Percentiles rank a stretch among this genome's conserved stretches.
These are phyloP conservation scores for Pongo pygmaeus DNA, from an alignment of 2,113 vertebrate species.

Conservation along the genomic window DNA sequence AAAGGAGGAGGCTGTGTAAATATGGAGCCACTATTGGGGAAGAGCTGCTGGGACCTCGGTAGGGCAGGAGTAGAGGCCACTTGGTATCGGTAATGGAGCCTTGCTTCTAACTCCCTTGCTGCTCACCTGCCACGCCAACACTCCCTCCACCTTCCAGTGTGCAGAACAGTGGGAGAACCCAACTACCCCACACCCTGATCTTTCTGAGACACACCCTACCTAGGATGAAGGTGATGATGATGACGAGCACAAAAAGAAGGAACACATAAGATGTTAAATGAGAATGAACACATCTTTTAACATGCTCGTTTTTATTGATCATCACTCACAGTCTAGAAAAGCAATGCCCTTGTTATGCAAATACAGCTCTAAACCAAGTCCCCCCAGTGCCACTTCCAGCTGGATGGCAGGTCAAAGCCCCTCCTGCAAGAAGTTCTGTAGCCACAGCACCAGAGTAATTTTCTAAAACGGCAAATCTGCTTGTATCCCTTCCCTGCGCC, in stretches of 20 bases:
- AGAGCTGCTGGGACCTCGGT: neutral
- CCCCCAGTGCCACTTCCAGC: neutral
- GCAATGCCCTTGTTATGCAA: neutral
- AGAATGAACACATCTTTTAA: slow-evolving; percentile 14
- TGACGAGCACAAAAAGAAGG: neutral
- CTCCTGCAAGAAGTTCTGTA: neutral
- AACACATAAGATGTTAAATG: neutral
- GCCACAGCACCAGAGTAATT: neutral
- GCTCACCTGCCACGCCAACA: neutral
- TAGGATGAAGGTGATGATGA: neutral
- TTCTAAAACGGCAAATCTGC: neutral
- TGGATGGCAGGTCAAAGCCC: neutral
- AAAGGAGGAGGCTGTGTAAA: slow-evolving; percentile 73
- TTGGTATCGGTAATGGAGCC: neutral
- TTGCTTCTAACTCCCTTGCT: neutral
- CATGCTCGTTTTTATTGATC: neutral
- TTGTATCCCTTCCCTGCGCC: neutral
- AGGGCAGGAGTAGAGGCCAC: neutral
- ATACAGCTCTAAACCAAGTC: neutral
- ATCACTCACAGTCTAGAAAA: neutral
- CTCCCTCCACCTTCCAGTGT: neutral
- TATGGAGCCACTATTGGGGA: slow-evolving; percentile 58
- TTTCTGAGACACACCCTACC: neutral
- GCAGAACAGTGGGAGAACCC: accelerated
- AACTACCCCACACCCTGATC: neutral